Base-by-base conservation (phyloP, 2,113 vertebrate genomes). In the Pluvianellus socialis region DNA sequence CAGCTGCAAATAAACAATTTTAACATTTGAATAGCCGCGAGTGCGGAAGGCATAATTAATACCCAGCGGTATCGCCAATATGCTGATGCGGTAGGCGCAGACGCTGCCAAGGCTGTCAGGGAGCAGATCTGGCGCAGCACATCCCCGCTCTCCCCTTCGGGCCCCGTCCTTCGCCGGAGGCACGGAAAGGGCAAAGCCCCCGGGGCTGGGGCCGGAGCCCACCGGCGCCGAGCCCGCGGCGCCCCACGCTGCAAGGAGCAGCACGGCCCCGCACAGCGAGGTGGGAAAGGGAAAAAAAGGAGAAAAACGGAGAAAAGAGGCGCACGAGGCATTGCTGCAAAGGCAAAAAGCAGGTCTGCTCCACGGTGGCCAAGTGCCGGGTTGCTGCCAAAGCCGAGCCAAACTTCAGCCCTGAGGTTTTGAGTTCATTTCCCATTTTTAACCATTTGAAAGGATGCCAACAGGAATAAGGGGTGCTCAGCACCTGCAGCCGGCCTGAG, bases 1-100 rank as follows among this genome's bases (percentile, higher is more conserved):
- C 94, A 94, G 95, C 94, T 94, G 95, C 95, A 94, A 95, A 96
- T 93, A 96, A 97, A 94, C 91, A 88, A 91, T 92, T 96, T 96
- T 93, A 96, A 62, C 94, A 96, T 96, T 33, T 96, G 97, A 96
- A 95, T 92, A 91, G 96, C 92, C 58, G 65, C 62, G 79, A 93
- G 94, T 75, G 83, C 30, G 86, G 92, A 92, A 96, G 91, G 95
- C 92, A 75, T 93, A 96, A 97, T 96, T 96, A 97, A 95, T 72
- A 94, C 91, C 96, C 92, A 92, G 91, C 18, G 92, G 96, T 71
- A 77, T 77, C 88, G 90, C 86, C 94, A 88, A 88, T 59, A 12
- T 92, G 95, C 95, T 95, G 92, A 93, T 92, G 90, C 44, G 73
- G 93, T 79, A 85, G 91, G 94, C 67, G 32, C 94, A 79, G 87